These are phyloP conservation scores for Sphaerophoria rueppellii DNA, from an alignment of 2,888 invertebrate species.

Conservation along the genomic window DNA sequence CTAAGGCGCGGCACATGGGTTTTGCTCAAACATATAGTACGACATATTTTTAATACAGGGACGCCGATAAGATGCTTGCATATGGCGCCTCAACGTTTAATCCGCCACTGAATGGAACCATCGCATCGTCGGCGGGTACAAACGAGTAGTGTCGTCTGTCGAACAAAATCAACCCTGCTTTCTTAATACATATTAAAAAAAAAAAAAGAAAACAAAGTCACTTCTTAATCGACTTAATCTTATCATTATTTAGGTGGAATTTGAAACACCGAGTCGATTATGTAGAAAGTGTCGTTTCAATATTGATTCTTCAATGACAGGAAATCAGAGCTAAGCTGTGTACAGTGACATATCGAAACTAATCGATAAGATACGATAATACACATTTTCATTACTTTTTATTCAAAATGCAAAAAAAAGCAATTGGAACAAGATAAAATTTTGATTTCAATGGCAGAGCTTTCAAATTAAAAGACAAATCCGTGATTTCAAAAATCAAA, in stretches of 20 bases:
- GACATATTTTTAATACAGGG: too few species aligned
- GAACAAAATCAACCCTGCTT: conserved; percentile 11
- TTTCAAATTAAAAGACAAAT: background rate
- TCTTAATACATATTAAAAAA: background rate
- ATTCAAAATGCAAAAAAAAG: background rate
- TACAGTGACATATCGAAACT: too few species aligned
- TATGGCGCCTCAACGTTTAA: too few species aligned
- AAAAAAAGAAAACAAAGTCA: background rate
- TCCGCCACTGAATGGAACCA: too few species aligned
- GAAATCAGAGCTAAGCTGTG: too few species aligned
- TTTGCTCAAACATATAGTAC: too few species aligned
- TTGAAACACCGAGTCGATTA: background rate
- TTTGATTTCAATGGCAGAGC: conserved; percentile 1
- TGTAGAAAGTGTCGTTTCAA: too few species aligned
- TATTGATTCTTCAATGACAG: too few species aligned
- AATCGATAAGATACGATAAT: background rate
- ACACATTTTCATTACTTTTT: background rate
- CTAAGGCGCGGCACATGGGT: too few species aligned
- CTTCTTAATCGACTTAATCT: conserved; percentile 28
- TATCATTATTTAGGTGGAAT: conserved; percentile 12
- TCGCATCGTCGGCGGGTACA: too few species aligned
- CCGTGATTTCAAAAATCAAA: background rate
- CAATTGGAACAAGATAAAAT: background rate
- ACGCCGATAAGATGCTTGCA: too few species aligned
- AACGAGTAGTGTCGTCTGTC: background rate